Conservation (phyloP, 2,888 invertebrate genomes). For the Gymnoscelis rufifasciata region DNA sequence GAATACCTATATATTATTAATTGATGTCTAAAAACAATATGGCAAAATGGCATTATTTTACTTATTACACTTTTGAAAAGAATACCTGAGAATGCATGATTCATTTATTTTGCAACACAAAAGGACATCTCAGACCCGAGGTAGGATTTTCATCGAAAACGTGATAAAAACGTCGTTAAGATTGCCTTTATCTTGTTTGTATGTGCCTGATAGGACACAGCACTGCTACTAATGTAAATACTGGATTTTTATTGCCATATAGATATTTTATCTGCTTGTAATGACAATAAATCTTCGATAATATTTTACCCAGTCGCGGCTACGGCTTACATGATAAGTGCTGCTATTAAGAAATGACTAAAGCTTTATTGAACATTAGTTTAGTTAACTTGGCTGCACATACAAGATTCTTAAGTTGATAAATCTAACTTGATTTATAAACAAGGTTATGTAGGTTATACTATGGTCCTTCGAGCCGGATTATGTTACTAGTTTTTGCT, state of each 20-base stretch:
- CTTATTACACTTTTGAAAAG: too few species aligned
- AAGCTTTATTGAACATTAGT: background rate
- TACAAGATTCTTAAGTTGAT: background rate
- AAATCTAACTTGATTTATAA: background rate
- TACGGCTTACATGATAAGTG: slow-evolving; percentile 7
- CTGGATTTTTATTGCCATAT: slow-evolving; percentile 53
- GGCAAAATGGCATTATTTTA: too few species aligned
- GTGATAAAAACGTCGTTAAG: slow-evolving; percentile 66
- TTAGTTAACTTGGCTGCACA: background rate
- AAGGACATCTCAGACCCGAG: slow-evolving; percentile 25
- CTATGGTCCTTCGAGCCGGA: slow-evolving; percentile 5
- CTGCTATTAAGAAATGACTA: slow-evolving; percentile 2
- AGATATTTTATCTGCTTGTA: slow-evolving; percentile 45
- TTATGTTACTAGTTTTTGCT: too few species aligned
- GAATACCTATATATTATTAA: too few species aligned
- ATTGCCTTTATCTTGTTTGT: slow-evolving; percentile 64
- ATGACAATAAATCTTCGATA: slow-evolving; percentile 44
- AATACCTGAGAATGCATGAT: background rate
- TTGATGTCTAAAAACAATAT: too few species aligned
- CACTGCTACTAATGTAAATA: slow-evolving; percentile 59
- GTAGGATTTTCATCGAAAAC: slow-evolving; percentile 47
- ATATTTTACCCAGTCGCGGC: slow-evolving; percentile 27
- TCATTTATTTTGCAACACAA: slow-evolving; percentile 22
- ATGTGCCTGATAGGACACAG: slow-evolving; percentile 51
- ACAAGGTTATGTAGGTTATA: background rate